Evolutionary conservation across 2,888 invertebrate species (phyloP), one percentile per base, ranked within the genome.

Genomic region (Pseudoips prasinana): DNA sequence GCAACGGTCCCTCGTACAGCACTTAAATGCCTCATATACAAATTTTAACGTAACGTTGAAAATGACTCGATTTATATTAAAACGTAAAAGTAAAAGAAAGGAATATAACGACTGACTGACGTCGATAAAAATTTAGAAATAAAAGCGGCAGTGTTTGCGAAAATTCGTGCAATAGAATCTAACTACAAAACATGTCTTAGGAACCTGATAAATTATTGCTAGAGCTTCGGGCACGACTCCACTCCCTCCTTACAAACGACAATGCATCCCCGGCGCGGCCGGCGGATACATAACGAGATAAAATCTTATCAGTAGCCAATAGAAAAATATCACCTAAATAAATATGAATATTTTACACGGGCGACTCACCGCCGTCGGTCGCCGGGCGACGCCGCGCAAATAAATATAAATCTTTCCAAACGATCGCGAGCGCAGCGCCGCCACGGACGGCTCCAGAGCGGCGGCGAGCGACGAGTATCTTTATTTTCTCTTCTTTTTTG

Each of bases 271-370:
- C 75, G 71, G 72, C 72, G 68, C 50, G 56, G 62, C 71, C 75
- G 75, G 71, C 68, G 73, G 68, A 66, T 70, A 67, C 80, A 74
- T 79, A 80, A 81, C 82, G 81, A 81, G 78, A 79, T 81, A 76
- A 81, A 79, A 82, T 80, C 84, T 84, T 82, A 84, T 81, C 78
- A 82, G 86, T 85, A 86, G 87, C 87, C 87, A 83, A 87, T 87
- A 88, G 84, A 88, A 88, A 88, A 88, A 87, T 87, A 88, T 87
- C 86, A 87, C 87, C 83, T 85, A 87, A 88, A 87, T 84, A 87
- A 86, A 86, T 85, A 86, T 85, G 73, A 77, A 75, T 79, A 81
- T 79, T 67, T 73, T 62, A 72, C 67, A 69, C 72, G 70, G 70
- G 69, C 63, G 62, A 41, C 61, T 53, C 53, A 51, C 58, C 66